A percentile compares a stretch with the other conserved stretches of the same genome.
Conservation (phyloP, 2,113 vertebrate species). For the Pipa parva region DNA sequence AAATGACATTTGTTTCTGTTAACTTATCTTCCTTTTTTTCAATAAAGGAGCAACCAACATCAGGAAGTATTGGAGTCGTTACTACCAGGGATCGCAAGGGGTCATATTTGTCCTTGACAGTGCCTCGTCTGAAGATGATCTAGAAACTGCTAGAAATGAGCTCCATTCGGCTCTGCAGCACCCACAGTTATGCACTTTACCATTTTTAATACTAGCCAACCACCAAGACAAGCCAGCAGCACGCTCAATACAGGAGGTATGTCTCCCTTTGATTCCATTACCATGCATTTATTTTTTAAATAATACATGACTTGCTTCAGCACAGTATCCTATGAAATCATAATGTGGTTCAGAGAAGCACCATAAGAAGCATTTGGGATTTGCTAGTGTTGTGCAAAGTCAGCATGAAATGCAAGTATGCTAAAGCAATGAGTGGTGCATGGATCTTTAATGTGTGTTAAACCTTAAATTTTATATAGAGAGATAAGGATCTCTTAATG, state of each 20-base stretch:
- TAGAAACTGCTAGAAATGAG: constrained; percentile 89
- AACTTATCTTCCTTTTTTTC: constrained; percentile 49
- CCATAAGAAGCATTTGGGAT: background rate
- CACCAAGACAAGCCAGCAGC: constrained; percentile 97
- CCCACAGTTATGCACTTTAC: constrained; percentile 94
- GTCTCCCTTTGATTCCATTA: constrained; percentile 37
- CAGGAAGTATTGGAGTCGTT: constrained; percentile 98
- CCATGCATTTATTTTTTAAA: background rate
- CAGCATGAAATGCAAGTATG: background rate
- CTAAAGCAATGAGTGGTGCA: too few species aligned
- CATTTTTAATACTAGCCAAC: constrained; percentile 96
- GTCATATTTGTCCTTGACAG: constrained; percentile 96
- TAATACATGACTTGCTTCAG: background rate
- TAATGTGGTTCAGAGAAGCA: too few species aligned
- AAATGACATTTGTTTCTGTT: constrained; percentile 20
- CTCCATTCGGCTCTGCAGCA: constrained; percentile 94
- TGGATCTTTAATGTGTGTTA: too few species aligned
- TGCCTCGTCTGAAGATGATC: constrained; percentile 87
- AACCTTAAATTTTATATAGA: too few species aligned
- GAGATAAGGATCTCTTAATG: too few species aligned
- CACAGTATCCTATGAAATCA: background rate
- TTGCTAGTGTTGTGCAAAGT: background rate
- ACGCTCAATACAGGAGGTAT: constrained; percentile 89
- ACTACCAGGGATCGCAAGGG: constrained; percentile 97
- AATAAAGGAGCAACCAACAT: constrained; percentile 88